These are phyloP conservation scores for Trimorus sp. DNA, from an alignment of 2,888 invertebrate species.

Conservation along the genomic window DNA sequence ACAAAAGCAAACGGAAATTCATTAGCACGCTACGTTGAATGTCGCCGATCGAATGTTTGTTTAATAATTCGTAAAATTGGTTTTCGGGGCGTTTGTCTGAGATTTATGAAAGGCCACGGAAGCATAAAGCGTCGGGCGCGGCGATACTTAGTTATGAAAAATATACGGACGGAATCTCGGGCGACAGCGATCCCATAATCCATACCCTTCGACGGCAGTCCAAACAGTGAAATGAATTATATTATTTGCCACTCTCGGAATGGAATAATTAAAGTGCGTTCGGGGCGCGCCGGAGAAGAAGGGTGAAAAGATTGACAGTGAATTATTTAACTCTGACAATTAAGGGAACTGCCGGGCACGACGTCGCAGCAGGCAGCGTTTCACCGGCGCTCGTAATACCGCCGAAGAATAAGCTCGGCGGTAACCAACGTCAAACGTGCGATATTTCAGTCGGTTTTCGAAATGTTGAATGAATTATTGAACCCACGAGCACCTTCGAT, in stretches of 20 bases:
- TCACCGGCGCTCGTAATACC: slow-evolving; percentile 45
- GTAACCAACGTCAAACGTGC: slow-evolving; percentile 18
- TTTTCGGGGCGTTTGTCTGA: slow-evolving; percentile 30
- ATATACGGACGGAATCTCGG: slow-evolving; percentile 53
- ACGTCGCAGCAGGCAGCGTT: slow-evolving; percentile 46
- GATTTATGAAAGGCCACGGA: slow-evolving; percentile 53
- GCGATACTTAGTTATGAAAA: slow-evolving; percentile 56
- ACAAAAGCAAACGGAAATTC: slow-evolving; percentile 22
- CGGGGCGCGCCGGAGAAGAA: slow-evolving; percentile 69
- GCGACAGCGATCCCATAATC: slow-evolving; percentile 66
- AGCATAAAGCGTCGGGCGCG: slow-evolving; percentile 27
- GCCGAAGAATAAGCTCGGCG: slow-evolving; percentile 25
- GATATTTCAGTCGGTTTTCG: slow-evolving; percentile 23
- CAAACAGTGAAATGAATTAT: slow-evolving; percentile 78
- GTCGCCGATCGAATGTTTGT: slow-evolving; percentile 7
- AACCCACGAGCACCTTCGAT: background rate
- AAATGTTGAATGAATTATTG: slow-evolving; percentile 15
- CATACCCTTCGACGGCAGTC: slow-evolving; percentile 70
- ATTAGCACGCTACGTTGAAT: slow-evolving; percentile 6
- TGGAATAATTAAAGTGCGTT: slow-evolving; percentile 78
- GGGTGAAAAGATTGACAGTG: slow-evolving; percentile 80
- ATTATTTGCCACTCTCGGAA: slow-evolving; percentile 75
- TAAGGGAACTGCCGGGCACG: slow-evolving; percentile 67
- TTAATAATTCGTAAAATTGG: slow-evolving; percentile 33
- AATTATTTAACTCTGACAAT: slow-evolving; percentile 79